These are phyloP conservation scores for Eretmocerus hayati DNA, from an alignment of 2,888 invertebrate genomes.

Conservation along the genomic window DNA sequence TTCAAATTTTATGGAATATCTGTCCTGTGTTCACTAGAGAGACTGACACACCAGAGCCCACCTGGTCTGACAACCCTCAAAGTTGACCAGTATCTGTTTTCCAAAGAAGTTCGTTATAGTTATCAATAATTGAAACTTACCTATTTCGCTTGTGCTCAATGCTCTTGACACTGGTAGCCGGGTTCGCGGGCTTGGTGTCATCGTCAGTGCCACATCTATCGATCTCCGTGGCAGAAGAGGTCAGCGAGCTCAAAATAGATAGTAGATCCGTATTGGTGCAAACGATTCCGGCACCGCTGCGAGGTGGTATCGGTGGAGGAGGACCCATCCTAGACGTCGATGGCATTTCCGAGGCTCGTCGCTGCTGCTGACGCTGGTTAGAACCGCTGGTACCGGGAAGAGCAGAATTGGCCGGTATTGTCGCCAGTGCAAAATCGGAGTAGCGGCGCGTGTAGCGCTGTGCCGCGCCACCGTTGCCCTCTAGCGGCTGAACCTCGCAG, in stretches of 20 bases:
- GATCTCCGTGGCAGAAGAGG: constrained; percentile 75
- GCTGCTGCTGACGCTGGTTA: constrained; percentile 47
- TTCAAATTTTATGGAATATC: too few species aligned
- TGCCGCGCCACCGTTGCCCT: constrained; percentile 57
- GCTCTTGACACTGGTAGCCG: constrained; percentile 19
- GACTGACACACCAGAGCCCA: too few species aligned
- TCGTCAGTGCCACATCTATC: constrained; percentile 53
- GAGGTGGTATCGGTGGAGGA: constrained; percentile 38
- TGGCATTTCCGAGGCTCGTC: constrained; percentile 71
- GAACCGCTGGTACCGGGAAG: constrained; percentile 11
- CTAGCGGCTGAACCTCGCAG: constrained; percentile 75
- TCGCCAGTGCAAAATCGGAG: constrained; percentile 59
- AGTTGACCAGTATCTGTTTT: too few species aligned
- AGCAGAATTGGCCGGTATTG: constrained; percentile 14
- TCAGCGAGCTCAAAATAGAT: constrained; percentile 70
- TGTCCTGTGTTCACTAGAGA: too few species aligned
- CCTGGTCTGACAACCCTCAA: too few species aligned
- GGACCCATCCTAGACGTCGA: too few species aligned
- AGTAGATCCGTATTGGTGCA: constrained; percentile 77
- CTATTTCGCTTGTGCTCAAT: constrained; percentile 47
- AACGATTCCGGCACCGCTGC: constrained; percentile 54
- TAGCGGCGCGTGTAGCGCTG: constrained; percentile 55
- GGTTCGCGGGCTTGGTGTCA: constrained; percentile 1
- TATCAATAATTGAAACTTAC: too few species aligned
- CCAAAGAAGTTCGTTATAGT: too few species aligned